Evolutionary conservation across 2,797 vertebrate species (phyloP).

Genomic region (Astyanax mexicanus): DNA sequence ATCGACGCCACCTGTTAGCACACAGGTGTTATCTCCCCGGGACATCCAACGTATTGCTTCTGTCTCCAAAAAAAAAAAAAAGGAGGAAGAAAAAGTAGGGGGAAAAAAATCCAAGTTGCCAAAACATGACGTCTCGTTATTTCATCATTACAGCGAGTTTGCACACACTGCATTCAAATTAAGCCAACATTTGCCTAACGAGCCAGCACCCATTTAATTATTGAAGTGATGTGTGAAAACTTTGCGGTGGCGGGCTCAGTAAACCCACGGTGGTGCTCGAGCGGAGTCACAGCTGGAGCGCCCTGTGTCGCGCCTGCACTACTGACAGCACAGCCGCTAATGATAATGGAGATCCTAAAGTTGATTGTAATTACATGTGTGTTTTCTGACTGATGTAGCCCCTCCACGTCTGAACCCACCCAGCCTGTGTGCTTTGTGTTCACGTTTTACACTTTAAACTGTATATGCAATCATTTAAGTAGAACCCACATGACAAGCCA

Average conservation of each 20-base stretch:
- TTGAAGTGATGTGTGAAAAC: constrained; percentile 43
- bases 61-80: not conserved
- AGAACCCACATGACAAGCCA: not conserved
- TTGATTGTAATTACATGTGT: constrained; percentile 61
- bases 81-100: not conserved
- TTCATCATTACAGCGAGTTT: constrained; percentile 32
- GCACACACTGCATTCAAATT: constrained; percentile 36
- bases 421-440: not conserved
- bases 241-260: constrained; percentile 22
- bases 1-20: not conserved
- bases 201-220: constrained; percentile 45
- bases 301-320: constrained; percentile 1
- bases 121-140: constrained; percentile 31
- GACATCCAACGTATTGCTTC: not conserved
- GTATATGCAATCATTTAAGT: not conserved
- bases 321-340: constrained; percentile 33
- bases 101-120: not conserved
- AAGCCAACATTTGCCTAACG: constrained; percentile 42
- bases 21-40: not conserved
- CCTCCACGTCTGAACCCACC: not conserved
- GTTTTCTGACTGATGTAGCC: constrained; percentile 37
- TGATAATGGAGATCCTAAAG: constrained; percentile 57
- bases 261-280: constrained; percentile 19
- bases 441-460: not conserved
- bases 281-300: constrained; percentile 43